These are phyloP conservation scores for Drosophila kohkoa DNA, from an alignment of 1,140 invertebrate species.

Conservation along the genomic window DNA sequence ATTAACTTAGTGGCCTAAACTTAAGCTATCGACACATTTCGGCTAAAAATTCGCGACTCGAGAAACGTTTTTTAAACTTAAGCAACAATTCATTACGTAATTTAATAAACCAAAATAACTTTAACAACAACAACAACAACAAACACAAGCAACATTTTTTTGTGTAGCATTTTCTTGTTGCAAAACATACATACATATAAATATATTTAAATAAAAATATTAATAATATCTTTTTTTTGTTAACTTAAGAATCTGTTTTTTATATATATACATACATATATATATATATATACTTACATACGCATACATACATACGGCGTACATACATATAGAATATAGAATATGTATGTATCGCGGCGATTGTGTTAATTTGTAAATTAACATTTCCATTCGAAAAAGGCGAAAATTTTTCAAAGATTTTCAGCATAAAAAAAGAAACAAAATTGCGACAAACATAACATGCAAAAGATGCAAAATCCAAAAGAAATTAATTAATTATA, in stretches of 20 bases:
- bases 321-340: background rate
- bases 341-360: constrained; percentile 14
- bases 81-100: constrained; percentile 41
- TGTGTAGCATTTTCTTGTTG: constrained; percentile 45
- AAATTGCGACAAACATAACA: background rate
- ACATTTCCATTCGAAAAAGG: constrained; percentile 40
- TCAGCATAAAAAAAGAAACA: constrained; percentile 12
- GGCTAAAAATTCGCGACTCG: constrained; percentile 35
- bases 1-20: constrained; percentile 47
- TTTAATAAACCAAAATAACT: constrained; percentile 14
- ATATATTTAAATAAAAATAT: constrained; percentile 9
- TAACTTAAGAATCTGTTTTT: constrained; percentile 52
- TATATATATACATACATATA: constrained; percentile 30
- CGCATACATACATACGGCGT: no score
- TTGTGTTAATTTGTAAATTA: constrained; percentile 56
- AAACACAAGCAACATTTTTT: constrained; percentile 19
- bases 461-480: constrained; percentile 16
- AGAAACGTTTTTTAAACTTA: constrained; percentile 33
- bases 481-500: background rate
- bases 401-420: constrained; percentile 42
- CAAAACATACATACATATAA: constrained; percentile 17
- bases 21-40: constrained; percentile 39
- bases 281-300: constrained; percentile 16
- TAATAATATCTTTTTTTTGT: constrained; percentile 37
- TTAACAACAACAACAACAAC: background rate